A percentile compares a stretch with the other conserved stretches of the same genome.
Conservation (phyloP, 1,140 invertebrate genomes). For the Cecropterus lyciades region DNA sequence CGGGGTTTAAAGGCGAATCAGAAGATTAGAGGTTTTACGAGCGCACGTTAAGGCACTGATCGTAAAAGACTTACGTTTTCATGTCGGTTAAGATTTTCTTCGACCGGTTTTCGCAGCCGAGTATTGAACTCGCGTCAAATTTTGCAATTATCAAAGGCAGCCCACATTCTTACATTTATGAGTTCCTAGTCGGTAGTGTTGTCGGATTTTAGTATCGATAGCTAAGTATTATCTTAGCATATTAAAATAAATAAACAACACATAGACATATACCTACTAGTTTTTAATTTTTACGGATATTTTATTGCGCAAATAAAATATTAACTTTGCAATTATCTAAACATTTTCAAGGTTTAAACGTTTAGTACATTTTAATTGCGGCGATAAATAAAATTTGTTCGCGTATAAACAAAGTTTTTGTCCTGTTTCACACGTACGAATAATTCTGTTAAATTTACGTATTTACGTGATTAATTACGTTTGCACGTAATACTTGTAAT, state of each 20-base stretch:
- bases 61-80: slow-evolving; percentile 38
- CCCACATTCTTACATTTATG: slow-evolving; percentile 41
- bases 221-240: neutral
- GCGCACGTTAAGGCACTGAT: slow-evolving; percentile 22
- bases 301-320: neutral
- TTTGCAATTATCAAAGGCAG: slow-evolving; percentile 46
- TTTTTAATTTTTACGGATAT: neutral
- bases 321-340: slow-evolving; percentile 6
- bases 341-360: slow-evolving; percentile 5
- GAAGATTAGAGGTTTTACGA: slow-evolving; percentile 34
- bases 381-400: slow-evolving; percentile 14
- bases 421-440: neutral
- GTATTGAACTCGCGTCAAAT: slow-evolving; percentile 44
- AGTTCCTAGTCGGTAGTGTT: slow-evolving; percentile 35
- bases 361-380: slow-evolving; percentile 12
- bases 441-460: slow-evolving; percentile 22
- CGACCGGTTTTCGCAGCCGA: slow-evolving; percentile 40
- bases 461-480: slow-evolving; percentile 14
- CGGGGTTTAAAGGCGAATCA: slow-evolving; percentile 37
- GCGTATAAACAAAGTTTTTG: slow-evolving; percentile 23
- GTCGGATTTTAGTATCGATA: neutral
- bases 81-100: slow-evolving; percentile 36
- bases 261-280: neutral
- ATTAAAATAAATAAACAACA: too few relatives aligned
- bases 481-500: slow-evolving; percentile 5